Evolutionary conservation across 2,888 invertebrate species (phyloP).

Genomic region (Tetragonisca angustula): DNA sequence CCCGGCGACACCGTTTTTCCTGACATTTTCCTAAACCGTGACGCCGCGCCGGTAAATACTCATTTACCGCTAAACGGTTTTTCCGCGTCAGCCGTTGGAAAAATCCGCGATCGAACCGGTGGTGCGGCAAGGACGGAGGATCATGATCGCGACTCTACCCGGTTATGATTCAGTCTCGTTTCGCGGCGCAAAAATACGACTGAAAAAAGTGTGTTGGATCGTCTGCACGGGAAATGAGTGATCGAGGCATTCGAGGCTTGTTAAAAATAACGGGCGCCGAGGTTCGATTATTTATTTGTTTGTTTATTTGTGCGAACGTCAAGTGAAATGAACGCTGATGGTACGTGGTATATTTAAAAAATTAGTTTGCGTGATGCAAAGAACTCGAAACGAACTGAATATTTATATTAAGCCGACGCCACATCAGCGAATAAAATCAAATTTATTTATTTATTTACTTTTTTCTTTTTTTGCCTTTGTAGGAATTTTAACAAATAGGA

Average conservation of each 20-base stretch:
- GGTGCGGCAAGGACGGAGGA: background rate
- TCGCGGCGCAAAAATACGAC: background rate
- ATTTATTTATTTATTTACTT: too few species aligned
- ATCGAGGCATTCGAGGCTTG: background rate
- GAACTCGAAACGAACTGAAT: background rate
- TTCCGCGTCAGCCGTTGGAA: constrained; percentile 18
- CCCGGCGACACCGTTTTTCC: constrained; percentile 56
- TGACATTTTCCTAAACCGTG: constrained; percentile 47
- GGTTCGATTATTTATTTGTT: background rate
- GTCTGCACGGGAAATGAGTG: background rate
- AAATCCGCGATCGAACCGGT: constrained; percentile 29
- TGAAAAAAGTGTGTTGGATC: background rate
- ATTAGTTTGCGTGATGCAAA: background rate
- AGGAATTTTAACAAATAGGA: too few species aligned
- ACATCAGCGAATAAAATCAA: too few species aligned
- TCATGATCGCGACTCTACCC: background rate
- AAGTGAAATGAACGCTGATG: too few species aligned
- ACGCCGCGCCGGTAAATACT: constrained; percentile 42
- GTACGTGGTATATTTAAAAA: background rate
- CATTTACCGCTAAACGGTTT: constrained; percentile 40
- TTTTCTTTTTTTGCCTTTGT: too few species aligned
- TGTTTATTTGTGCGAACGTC: background rate
- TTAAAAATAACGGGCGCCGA: background rate
- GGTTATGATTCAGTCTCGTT: background rate
- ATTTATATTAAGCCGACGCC: background rate